Percentiles rank a stretch among this genome's conserved stretches.
Conservation (phyloP, 2,888 invertebrate species). For the Antheraea assamensis region DNA sequence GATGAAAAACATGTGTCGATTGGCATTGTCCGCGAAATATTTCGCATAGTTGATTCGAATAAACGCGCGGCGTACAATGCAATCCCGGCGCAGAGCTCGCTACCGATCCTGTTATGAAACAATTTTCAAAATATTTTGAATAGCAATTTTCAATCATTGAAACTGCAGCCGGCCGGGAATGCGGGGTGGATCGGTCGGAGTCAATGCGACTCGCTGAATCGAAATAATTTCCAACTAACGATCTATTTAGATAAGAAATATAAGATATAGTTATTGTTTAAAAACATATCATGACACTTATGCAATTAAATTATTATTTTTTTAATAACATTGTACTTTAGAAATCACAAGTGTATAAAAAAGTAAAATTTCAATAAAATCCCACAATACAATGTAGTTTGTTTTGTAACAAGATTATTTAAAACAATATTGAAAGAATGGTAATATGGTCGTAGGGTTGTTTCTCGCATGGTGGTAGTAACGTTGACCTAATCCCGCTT, state of each 20-base stretch:
- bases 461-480: too few species aligned
- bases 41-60: conserved; percentile 63
- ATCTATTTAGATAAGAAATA: not conserved
- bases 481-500: too few species aligned
- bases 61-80: conserved; percentile 61
- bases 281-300: conserved; percentile 10
- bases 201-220: conserved; percentile 50
- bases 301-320: not conserved
- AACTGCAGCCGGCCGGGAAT: conserved; percentile 74
- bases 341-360: not conserved
- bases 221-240: conserved; percentile 42
- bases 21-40: conserved; percentile 68
- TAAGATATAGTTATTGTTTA: not conserved
- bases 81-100: conserved; percentile 51
- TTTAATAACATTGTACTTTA: not conserved
- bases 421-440: not conserved
- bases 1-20: conserved; percentile 49
- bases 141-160: conserved; percentile 81
- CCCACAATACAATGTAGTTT: not conserved
- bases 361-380: not conserved
- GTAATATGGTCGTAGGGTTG: too few species aligned
- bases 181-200: conserved; percentile 59
- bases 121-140: conserved; percentile 83
- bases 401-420: not conserved
- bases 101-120: conserved; percentile 73